These are phyloP conservation scores for Neostethus bicornis DNA, from an alignment of 2,797 vertebrate genomes.

Conservation along the genomic window DNA sequence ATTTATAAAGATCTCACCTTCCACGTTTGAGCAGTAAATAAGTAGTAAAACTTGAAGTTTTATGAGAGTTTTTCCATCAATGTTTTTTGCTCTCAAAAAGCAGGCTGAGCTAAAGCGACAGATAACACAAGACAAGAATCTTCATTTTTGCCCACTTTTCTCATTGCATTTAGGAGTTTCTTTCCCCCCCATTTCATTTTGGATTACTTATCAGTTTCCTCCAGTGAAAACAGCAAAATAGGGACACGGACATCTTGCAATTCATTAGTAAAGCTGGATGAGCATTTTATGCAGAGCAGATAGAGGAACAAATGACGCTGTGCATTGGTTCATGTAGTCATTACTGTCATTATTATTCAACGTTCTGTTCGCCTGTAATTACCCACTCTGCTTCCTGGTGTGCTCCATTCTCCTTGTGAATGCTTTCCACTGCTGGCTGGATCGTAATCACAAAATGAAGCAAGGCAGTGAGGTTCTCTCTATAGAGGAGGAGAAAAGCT, in stretches of 20 bases:
- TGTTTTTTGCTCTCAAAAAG: no score
- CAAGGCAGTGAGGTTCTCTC: slow-evolving; percentile 49
- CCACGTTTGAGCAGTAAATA: no score
- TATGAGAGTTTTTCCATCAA: neutral
- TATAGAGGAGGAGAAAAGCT: slow-evolving; percentile 44
- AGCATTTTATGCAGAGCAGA: slow-evolving; percentile 55
- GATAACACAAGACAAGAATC: neutral
- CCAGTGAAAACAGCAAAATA: neutral
- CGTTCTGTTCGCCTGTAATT: slow-evolving; percentile 56
- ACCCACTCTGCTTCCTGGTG: slow-evolving; percentile 44
- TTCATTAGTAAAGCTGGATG: slow-evolving; percentile 51
- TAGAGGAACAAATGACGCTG: slow-evolving; percentile 57
- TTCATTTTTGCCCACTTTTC: neutral
- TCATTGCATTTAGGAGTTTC: neutral
- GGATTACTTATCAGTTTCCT: slow-evolving; percentile 13
- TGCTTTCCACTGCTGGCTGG: slow-evolving; percentile 28
- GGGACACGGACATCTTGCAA: slow-evolving; percentile 32
- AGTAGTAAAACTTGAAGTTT: neutral
- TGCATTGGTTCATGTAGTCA: slow-evolving; percentile 52
- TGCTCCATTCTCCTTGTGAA: slow-evolving; percentile 41
- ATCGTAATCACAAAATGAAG: slow-evolving; percentile 61
- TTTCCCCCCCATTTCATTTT: slow-evolving; percentile 24
- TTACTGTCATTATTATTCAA: slow-evolving; percentile 66
- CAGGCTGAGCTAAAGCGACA: neutral
- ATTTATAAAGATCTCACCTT: no score